phyloP scores from a whole-genome alignment of 2,888 invertebrate species.

The Agonopterix alstromeriana region DNA sequence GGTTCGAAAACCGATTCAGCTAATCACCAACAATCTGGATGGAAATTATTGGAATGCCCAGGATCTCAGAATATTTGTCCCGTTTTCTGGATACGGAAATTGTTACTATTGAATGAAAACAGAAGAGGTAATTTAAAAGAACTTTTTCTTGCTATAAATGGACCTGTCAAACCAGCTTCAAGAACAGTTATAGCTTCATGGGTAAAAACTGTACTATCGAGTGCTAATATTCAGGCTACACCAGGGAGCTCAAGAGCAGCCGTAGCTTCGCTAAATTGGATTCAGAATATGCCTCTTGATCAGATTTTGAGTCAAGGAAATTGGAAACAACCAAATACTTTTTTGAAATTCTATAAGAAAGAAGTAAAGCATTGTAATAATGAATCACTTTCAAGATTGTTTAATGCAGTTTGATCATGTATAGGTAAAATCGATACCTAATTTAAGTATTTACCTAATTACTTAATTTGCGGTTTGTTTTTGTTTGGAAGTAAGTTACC shows the following conservation, averaged over 20 bases:
- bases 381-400: too few species aligned
- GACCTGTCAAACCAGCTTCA: not conserved
- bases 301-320: not conserved
- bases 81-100: not conserved
- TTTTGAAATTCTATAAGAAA: not conserved
- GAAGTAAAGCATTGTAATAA: not conserved
- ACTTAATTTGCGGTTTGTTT: too few species aligned
- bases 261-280: not conserved
- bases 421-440: too few species aligned
- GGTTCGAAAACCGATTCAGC: constrained; percentile 1
- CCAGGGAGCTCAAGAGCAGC: not conserved
- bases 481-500: too few species aligned
- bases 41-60: not conserved
- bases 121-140: not conserved
- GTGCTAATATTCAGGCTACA: not conserved
- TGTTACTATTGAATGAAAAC: not conserved
- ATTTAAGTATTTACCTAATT: too few species aligned
- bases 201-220: not conserved
- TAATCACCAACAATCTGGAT: not conserved
- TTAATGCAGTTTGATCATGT: too few species aligned
- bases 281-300: not conserved
- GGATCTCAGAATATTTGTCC: not conserved
- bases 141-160: not conserved
- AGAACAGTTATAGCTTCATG: not conserved
- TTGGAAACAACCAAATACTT: not conserved